Conservation (phyloP, 1,140 invertebrate genomes). For the Drosophila tropicalis region DNA sequence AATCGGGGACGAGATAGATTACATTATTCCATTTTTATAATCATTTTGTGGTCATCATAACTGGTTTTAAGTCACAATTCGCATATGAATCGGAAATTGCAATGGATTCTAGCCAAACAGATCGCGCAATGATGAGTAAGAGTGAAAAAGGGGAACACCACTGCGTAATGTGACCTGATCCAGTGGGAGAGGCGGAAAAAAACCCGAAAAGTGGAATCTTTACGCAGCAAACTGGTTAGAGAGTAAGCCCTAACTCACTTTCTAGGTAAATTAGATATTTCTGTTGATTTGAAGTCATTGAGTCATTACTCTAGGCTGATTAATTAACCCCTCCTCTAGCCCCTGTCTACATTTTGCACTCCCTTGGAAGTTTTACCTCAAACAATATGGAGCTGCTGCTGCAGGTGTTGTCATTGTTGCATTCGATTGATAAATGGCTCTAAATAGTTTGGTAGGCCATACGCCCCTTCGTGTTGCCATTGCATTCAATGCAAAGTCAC, state of each 20-base stretch:
- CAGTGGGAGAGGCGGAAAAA: neutral
- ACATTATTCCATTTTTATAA: neutral
- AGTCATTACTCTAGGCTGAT: slow-evolving; percentile 27
- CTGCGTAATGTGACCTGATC: neutral
- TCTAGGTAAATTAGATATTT: neutral
- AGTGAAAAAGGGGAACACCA: neutral
- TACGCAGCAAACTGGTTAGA: too few species aligned
- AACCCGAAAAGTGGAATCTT: neutral
- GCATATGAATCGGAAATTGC: neutral
- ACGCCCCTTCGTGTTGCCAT: slow-evolving; percentile 9
- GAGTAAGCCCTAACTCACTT: neutral
- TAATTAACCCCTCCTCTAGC: slow-evolving; percentile 28
- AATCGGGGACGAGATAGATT: neutral
- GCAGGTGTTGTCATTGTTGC: slow-evolving; percentile 10
- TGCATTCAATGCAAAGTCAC: slow-evolving; percentile 44
- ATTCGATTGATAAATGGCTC: slow-evolving; percentile 16
- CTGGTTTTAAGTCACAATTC: neutral
- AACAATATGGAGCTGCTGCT: neutral
- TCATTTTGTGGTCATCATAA: neutral
- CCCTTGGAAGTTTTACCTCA: neutral
- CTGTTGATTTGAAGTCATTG: neutral
- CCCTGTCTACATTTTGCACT: neutral
- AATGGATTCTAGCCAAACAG: neutral
- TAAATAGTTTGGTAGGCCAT: slow-evolving; percentile 9
- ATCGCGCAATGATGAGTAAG: neutral